These are phyloP conservation scores for Lanistes nyassanus DNA, from an alignment of 1,140 invertebrate genomes.

Conservation along the genomic window DNA sequence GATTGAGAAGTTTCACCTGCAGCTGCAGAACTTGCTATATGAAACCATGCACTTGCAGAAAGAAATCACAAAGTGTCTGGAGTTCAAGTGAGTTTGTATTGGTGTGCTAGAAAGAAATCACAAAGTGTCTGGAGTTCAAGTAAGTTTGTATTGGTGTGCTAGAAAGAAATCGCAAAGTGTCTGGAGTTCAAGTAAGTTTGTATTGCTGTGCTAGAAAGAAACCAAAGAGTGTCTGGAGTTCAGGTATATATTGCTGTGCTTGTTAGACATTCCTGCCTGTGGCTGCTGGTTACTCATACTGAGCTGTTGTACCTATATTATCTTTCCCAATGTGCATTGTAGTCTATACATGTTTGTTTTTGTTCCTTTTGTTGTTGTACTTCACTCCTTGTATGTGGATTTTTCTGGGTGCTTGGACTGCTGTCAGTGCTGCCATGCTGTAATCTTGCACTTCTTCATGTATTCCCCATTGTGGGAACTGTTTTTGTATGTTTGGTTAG, in stretches of 20 bases:
- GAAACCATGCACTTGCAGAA: constrained; percentile 93
- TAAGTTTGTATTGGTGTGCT: background rate
- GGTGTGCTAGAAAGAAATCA: constrained; percentile 82
- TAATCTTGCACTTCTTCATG: background rate
- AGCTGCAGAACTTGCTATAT: constrained; percentile 94
- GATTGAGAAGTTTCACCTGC: constrained; percentile 89
- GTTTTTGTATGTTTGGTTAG: background rate
- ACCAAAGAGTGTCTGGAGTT: constrained; percentile 88
- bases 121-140: constrained; percentile 82
- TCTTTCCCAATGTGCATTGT: too few species aligned
- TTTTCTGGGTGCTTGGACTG: background rate
- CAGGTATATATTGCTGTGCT: constrained; percentile 1
- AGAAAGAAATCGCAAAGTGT: constrained; percentile 93
- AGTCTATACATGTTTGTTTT: too few species aligned
- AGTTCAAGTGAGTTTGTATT: constrained; percentile 90
- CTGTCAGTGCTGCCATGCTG: background rate
- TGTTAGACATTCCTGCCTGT: too few species aligned
- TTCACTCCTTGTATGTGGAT: too few species aligned
- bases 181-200: constrained; percentile 71
- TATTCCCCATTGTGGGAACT: background rate
- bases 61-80: constrained; percentile 92
- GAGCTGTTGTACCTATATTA: too few species aligned
- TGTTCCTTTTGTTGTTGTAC: too few species aligned
- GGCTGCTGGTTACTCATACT: too few species aligned
- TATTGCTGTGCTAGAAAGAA: constrained; percentile 80